Evolutionary conservation across 2,113 vertebrate genomes (phyloP).

Genomic region (Synchiropus splendidus): DNA sequence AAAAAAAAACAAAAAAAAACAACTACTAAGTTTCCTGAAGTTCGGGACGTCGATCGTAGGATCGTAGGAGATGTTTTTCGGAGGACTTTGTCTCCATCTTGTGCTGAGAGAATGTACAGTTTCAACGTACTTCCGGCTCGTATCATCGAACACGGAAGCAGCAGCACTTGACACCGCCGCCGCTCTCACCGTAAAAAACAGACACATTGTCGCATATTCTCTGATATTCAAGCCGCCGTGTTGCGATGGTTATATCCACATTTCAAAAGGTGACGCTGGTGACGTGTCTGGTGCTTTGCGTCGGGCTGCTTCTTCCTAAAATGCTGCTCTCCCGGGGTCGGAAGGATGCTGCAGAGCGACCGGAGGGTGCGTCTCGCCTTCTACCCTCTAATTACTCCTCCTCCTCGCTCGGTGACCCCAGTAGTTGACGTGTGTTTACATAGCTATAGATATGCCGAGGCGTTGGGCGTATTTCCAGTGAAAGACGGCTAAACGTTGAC

Average conservation of each 20-base stretch:
- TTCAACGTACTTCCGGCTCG: background rate
- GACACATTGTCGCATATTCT: too few species aligned
- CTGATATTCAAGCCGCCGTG: background rate
- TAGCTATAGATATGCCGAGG: too few species aligned
- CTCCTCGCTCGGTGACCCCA: too few species aligned
- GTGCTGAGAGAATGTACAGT: background rate
- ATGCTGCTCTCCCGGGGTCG: conserved; percentile 71
- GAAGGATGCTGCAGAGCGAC: conserved; percentile 53
- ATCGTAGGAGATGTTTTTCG: background rate
- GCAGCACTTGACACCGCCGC: background rate
- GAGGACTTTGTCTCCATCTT: conserved; percentile 6
- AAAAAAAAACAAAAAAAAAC: too few species aligned
- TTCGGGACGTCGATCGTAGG: too few species aligned
- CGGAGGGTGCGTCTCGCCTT: conserved; percentile 65
- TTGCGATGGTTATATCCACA: conserved; percentile 66
- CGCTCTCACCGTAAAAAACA: too few species aligned
- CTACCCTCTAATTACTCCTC: too few species aligned
- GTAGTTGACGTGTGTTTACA: too few species aligned
- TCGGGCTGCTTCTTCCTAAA: conserved; percentile 80
- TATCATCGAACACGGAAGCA: background rate
- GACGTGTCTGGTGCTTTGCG: conserved; percentile 77
- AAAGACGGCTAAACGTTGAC: too few species aligned
- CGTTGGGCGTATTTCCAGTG: too few species aligned
- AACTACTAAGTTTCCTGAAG: too few species aligned
- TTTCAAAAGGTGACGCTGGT: conserved; percentile 76